Evolutionary conservation across 1,140 invertebrate genomes (phyloP).

Genomic region (Diplogasteroides magnus): DNA sequence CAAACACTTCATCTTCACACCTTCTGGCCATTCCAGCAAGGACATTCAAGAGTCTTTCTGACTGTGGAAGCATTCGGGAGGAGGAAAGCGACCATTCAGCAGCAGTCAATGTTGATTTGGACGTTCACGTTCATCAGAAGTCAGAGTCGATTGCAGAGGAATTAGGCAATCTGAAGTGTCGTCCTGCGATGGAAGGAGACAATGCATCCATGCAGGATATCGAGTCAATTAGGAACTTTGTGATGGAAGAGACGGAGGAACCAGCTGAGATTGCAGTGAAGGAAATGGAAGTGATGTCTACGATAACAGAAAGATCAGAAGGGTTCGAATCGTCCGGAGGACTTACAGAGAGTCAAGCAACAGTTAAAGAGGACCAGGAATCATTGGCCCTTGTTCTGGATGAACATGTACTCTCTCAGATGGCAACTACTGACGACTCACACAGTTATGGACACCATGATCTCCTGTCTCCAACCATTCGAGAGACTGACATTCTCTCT

Average conservation of each 20-base stretch:
- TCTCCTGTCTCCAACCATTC: constrained; percentile 9
- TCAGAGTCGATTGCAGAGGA: neutral
- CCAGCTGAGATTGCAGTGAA: neutral
- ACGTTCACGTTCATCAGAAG: neutral
- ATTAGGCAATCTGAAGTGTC: neutral
- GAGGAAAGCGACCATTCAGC: neutral
- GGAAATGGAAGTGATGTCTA: neutral
- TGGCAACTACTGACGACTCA: constrained; percentile 10
- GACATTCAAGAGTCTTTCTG: neutral
- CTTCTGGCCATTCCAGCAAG: neutral
- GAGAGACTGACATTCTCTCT: constrained; percentile 44
- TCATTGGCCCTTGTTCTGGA: constrained; percentile 14
- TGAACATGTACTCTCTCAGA: constrained; percentile 15
- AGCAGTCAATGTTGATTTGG: neutral
- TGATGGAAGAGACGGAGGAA: neutral
- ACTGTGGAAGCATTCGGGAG: neutral
- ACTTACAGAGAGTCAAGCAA: neutral
- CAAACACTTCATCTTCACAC: no score
- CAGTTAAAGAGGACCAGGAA: neutral
- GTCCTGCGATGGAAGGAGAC: neutral
- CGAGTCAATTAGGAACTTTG: neutral
- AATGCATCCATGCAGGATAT: neutral
- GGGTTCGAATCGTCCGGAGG: no score
- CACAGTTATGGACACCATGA: constrained; percentile 1
- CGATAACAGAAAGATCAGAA: neutral